These are phyloP conservation scores for Ictalurus furcatus DNA, from an alignment of 2,113 vertebrate genomes.

Conservation along the genomic window DNA sequence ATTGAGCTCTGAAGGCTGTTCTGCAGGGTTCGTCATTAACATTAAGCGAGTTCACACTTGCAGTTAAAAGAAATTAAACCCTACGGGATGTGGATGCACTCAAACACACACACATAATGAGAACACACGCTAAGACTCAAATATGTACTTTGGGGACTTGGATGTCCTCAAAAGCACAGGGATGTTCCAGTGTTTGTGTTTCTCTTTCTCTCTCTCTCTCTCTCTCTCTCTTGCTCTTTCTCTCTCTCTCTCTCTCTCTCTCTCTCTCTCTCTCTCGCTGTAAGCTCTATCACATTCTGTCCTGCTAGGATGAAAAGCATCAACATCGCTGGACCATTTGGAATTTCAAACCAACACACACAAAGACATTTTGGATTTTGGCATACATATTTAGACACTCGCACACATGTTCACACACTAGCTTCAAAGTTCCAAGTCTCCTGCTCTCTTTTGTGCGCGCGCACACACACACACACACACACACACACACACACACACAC, in stretches of 20 bases:
- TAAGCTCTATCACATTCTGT: conserved; percentile 12
- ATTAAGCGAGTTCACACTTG: conserved; percentile 22
- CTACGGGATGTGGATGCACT: conserved; percentile 7
- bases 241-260: too few species aligned
- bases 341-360: conserved; percentile 18
- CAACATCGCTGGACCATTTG: conserved; percentile 19
- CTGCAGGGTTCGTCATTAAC: conserved; percentile 31
- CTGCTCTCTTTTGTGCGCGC: background rate
- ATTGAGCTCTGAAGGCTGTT: conserved; percentile 18
- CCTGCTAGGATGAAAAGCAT: conserved; percentile 41
- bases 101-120: background rate
- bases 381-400: background rate
- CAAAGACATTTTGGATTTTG: background rate
- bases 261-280: background rate
- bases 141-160: background rate
- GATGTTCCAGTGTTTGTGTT: background rate
- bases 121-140: background rate
- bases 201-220: too few species aligned
- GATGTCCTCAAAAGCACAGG: background rate
- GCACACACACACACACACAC: background rate
- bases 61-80: conserved; percentile 38
- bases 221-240: too few species aligned
- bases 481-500: conserved; percentile 23
- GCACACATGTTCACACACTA: background rate
- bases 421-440: background rate